Evolutionary conservation across 2,113 vertebrate species (phyloP).

Genomic region (Myxocyprinus asiaticus): DNA sequence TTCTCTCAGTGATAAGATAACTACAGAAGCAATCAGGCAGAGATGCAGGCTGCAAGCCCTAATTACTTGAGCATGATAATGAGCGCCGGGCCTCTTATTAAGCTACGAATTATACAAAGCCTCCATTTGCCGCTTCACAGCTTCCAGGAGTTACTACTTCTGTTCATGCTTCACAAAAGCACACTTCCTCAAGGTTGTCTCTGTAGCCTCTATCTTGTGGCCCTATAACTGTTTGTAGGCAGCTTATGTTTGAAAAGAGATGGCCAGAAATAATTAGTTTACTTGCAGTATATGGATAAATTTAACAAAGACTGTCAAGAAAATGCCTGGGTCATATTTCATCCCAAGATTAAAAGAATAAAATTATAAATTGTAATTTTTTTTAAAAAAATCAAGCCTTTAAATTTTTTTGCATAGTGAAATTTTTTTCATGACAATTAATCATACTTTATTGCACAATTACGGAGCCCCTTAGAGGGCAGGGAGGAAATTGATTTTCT

Average conservation of each 20-base stretch:
- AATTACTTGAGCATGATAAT: slow-evolving; percentile 78
- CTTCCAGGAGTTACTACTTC: slow-evolving; percentile 36
- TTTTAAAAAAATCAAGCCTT: too few relatives aligned
- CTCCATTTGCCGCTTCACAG: slow-evolving; percentile 53
- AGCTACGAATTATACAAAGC: slow-evolving; percentile 57
- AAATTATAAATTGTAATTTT: too few relatives aligned
- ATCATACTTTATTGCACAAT: too few relatives aligned
- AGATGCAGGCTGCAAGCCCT: slow-evolving; percentile 60
- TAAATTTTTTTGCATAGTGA: too few relatives aligned
- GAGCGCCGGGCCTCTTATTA: slow-evolving; percentile 60
- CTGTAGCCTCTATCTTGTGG: background rate
- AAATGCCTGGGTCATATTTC: too few relatives aligned
- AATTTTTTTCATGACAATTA: too few relatives aligned
- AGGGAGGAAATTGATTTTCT: too few relatives aligned
- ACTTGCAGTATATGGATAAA: too few relatives aligned
- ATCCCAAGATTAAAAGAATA: too few relatives aligned
- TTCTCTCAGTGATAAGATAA: slow-evolving; percentile 73
- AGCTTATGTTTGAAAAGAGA: background rate
- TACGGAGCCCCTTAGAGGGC: too few relatives aligned
- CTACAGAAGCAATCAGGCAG: slow-evolving; percentile 73
- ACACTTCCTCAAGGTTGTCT: slow-evolving; percentile 14
- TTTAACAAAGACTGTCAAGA: too few relatives aligned
- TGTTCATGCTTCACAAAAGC: slow-evolving; percentile 28
- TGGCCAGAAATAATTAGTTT: too few relatives aligned
- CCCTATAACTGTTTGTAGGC: background rate